Base-by-base conservation (phyloP, 2,113 vertebrate species). In the Ariopsis seemanni region DNA sequence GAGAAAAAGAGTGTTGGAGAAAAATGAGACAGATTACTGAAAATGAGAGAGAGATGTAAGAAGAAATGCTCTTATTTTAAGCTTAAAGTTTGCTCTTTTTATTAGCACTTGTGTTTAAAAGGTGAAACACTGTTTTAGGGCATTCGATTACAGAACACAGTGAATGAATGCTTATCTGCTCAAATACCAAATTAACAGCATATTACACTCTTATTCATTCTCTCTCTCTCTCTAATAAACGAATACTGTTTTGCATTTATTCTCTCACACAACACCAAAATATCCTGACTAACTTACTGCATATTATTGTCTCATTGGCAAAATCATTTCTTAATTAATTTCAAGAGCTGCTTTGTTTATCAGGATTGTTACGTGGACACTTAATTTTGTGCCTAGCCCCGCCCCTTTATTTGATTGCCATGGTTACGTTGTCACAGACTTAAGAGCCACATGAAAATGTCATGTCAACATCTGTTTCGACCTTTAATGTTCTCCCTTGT, bases 391-490 rank as follows among this genome's bases (percentile, higher is more conserved):
- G 11, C 8, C 55, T 15, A 78, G 52, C 52, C 15, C 52, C 25
- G 25, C 52, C 50, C 34, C 25, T 11, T 79, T 27, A 12, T 79
- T 27, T 79, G 52, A 8, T 79, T 79, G 52, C 50, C 75, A 55
- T 52, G 74, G 48, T 52, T 52, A 52, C 74, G 52, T 55, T 55
- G 22, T 27, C 75, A 55, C 75, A 27, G 52, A n/a, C 7, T 79
- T 79, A 79, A 79, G 11, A 52, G 22, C 52, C 52, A 55, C 7
- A 27, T 52, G 74, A 52, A 75, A 50, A 5, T 48, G 25, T 53
- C 75, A 55, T 53, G 50, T n/a, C 75, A 55, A 20, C 75, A 78
- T 78, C 25, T 79, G 75, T 79, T 78, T 55, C 25, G 52, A 79
- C n/a, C 75, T 79, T 79, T 55, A 79, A 79, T 53, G 75, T 55